Conservation (phyloP, 2,113 vertebrate genomes). For the Spheniscus mendiculus region DNA sequence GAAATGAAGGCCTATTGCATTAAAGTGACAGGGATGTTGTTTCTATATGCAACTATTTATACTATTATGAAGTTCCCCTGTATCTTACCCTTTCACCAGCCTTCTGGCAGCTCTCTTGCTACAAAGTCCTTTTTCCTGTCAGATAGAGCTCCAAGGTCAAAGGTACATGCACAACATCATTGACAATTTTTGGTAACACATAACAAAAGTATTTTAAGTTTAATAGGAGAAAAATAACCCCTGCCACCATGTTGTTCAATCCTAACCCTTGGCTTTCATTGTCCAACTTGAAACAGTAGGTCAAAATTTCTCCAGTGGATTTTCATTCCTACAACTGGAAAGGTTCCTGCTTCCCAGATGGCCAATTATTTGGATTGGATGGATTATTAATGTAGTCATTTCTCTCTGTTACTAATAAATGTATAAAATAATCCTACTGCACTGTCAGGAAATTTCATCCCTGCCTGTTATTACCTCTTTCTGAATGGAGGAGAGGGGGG, state of each 20-base stretch:
- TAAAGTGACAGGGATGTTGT: not conserved
- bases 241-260: not conserved
- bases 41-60: not conserved
- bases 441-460: not conserved
- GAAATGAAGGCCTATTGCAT: not conserved
- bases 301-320: not conserved
- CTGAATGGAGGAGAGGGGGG: not conserved
- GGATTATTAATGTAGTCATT: not conserved
- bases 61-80: not conserved
- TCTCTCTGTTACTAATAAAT: not conserved
- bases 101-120: not conserved
- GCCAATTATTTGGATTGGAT: not conserved
- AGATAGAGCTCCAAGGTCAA: not conserved
- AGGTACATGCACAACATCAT: not conserved
- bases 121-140: not conserved
- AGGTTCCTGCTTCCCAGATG: not conserved
- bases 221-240: not conserved
- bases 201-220: not conserved
- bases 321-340: not conserved
- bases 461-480: not conserved
- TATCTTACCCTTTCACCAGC: not conserved
- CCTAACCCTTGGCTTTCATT: not conserved
- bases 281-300: accelerated
- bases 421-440: not conserved
- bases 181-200: not conserved